Evolutionary conservation across 2,888 invertebrate species (phyloP).

Genomic region (Lepetodrilus schrolli): DNA sequence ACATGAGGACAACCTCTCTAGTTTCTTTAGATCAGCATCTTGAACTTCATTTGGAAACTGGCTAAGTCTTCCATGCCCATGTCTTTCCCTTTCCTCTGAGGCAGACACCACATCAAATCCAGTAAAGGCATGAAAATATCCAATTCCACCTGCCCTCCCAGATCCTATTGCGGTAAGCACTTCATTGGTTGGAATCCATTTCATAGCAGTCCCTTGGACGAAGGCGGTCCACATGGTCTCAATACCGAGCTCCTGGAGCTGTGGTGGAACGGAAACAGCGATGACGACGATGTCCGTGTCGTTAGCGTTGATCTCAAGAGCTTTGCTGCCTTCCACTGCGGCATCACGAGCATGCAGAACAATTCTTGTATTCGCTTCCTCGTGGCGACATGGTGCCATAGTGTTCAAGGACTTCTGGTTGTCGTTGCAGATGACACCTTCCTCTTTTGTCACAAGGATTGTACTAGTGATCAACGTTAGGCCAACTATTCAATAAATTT

Average conservation of each 20-base stretch:
- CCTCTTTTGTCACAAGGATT: conserved; percentile 42
- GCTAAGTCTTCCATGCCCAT: conserved; percentile 43
- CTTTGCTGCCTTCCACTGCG: background rate
- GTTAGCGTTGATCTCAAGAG: conserved; percentile 28
- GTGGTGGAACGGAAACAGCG: conserved; percentile 20
- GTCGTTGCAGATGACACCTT: conserved; percentile 34
- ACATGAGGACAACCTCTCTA: conserved; percentile 47
- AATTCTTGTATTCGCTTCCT: conserved; percentile 44
- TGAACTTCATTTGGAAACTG: conserved; percentile 25
- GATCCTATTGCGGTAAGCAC: conserved; percentile 35
- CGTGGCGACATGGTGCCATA: conserved; percentile 39
- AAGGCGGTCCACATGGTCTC: conserved; percentile 45
- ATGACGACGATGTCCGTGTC: conserved; percentile 35
- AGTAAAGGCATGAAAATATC: conserved; percentile 50
- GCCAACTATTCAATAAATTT: too few relatives aligned
- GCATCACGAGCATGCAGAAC: conserved; percentile 33
- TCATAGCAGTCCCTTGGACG: conserved; percentile 36
- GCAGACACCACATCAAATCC: conserved; percentile 48
- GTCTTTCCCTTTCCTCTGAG: conserved; percentile 33
- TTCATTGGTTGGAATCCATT: conserved; percentile 48
- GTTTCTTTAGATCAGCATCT: conserved; percentile 33
- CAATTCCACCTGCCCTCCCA: conserved; percentile 38
- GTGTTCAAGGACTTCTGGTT: background rate
- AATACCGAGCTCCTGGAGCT: conserved; percentile 31
- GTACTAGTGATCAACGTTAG: too few relatives aligned